phyloP scores from a whole-genome alignment of 2,113 vertebrate species.

The Sinocyclocheilus grahami region DNA sequence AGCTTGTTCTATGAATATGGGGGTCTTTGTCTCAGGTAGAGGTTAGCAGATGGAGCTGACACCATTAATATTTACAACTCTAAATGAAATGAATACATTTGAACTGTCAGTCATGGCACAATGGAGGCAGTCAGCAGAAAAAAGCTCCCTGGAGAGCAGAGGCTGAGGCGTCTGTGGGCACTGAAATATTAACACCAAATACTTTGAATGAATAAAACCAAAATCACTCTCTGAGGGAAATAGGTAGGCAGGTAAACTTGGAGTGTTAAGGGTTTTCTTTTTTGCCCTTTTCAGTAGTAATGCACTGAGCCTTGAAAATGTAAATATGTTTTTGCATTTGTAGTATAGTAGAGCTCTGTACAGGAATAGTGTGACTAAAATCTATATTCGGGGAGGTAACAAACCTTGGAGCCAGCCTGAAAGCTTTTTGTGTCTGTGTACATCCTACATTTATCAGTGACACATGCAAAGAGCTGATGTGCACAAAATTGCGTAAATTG shows the following conservation, averaged over 20 bases:
- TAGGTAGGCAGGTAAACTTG: conserved; percentile 35
- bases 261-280: conserved; percentile 35
- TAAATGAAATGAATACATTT: conserved; percentile 61
- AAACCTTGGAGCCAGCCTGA: conserved; percentile 10
- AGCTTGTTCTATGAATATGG: conserved; percentile 48
- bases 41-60: conserved; percentile 58
- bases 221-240: conserved; percentile 27
- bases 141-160: conserved; percentile 42
- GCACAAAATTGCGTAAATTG: conserved; percentile 4
- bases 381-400: not conserved
- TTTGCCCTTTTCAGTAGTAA: conserved; percentile 1
- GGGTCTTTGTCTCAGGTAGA: conserved; percentile 55
- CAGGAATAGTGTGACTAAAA: conserved; percentile 15
- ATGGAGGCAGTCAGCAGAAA: conserved; percentile 55
- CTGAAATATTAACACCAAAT: conserved; percentile 59
- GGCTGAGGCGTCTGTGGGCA: conserved; percentile 39
- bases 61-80: conserved; percentile 61
- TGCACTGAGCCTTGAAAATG: not conserved
- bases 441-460: conserved; percentile 4
- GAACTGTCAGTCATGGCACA: conserved; percentile 56
- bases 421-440: not conserved
- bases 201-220: conserved; percentile 51
- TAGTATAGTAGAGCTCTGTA: not conserved
- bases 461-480: conserved; percentile 14
- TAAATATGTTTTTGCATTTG: not conserved